Evolutionary conservation across 2,888 invertebrate genomes (phyloP).

Genomic region (Micoletzkya japonica): DNA sequence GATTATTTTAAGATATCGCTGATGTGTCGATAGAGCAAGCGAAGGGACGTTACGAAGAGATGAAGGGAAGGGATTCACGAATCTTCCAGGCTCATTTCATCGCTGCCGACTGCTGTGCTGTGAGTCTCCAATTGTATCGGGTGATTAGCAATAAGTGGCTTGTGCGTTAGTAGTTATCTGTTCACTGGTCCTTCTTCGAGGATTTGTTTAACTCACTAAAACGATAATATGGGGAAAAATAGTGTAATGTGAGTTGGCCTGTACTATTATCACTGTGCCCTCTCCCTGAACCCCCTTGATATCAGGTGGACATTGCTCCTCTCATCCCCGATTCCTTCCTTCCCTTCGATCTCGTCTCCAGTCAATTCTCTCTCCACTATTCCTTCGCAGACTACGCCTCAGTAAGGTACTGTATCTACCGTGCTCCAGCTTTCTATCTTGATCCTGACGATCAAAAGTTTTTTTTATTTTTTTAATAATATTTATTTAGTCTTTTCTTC

Average conservation of each 20-base stretch:
- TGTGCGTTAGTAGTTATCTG: too few relatives aligned
- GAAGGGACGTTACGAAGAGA: conserved; percentile 79
- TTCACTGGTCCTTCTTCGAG: too few relatives aligned
- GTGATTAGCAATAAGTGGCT: too few relatives aligned
- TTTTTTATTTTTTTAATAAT: too few relatives aligned
- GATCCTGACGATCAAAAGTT: too few relatives aligned
- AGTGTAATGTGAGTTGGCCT: conserved; percentile 6
- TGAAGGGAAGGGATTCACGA: conserved; percentile 66
- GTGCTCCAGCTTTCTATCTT: too few relatives aligned
- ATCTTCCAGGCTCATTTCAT: conserved; percentile 85
- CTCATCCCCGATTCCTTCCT: conserved; percentile 7
- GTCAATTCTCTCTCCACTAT: conserved; percentile 98
- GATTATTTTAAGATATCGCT: conserved; percentile 76
- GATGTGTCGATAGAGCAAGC: conserved; percentile 88
- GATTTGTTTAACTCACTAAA: too few relatives aligned
- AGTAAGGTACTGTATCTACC: conserved; percentile 31
- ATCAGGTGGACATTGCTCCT: conserved; percentile 2
- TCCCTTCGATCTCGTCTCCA: conserved; percentile 85
- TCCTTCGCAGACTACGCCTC: conserved; percentile 78
- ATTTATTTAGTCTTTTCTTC: too few relatives aligned
- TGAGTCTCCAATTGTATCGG: conserved; percentile 38
- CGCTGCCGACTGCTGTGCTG: conserved; percentile 86
- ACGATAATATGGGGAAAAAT: too few relatives aligned
- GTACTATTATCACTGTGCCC: not conserved
- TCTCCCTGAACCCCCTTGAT: not conserved